These are phyloP conservation scores for Barypeithes pellucidus DNA, from an alignment of 2,888 invertebrate species.

Conservation along the genomic window DNA sequence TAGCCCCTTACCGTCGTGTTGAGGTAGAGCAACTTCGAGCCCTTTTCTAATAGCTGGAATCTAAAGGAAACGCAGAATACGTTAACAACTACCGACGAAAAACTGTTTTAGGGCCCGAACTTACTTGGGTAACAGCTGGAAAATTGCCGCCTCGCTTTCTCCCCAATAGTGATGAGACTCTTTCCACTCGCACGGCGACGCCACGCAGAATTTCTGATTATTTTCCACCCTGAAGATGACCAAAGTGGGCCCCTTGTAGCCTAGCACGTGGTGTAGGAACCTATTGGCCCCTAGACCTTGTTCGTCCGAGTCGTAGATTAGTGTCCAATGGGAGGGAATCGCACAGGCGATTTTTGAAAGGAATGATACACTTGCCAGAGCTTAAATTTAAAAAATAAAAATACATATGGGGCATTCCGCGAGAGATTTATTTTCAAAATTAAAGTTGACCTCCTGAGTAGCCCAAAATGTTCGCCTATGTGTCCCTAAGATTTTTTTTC, in stretches of 20 bases:
- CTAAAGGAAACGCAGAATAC: no score
- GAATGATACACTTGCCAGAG: slow-evolving; percentile 70
- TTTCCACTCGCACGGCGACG: slow-evolving; percentile 87
- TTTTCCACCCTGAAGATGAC: slow-evolving; percentile 74
- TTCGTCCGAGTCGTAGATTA: slow-evolving; percentile 87
- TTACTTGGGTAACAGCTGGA: slow-evolving; percentile 84
- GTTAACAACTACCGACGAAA: no score
- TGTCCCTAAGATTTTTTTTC: not conserved
- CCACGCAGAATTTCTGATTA: slow-evolving; percentile 83
- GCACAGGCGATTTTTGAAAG: slow-evolving; percentile 78
- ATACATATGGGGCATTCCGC: no score
- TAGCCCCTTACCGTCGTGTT: slow-evolving; percentile 89
- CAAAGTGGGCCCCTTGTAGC: slow-evolving; percentile 82
- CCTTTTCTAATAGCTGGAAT: slow-evolving; percentile 76
- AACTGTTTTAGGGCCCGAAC: slow-evolving; percentile 57
- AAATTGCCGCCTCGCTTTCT: slow-evolving; percentile 82
- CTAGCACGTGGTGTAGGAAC: slow-evolving; percentile 89
- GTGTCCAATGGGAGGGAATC: slow-evolving; percentile 87
- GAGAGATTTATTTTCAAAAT: no score
- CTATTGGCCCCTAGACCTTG: slow-evolving; percentile 91
- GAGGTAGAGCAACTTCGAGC: slow-evolving; percentile 86
- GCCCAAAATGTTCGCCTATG: no score
- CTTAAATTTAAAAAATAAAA: slow-evolving; percentile 50
- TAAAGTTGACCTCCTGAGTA: no score
- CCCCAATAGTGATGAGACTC: slow-evolving; percentile 91